Base-by-base conservation (phyloP, 2,113 vertebrate species). In the Sinosuthora webbiana region DNA sequence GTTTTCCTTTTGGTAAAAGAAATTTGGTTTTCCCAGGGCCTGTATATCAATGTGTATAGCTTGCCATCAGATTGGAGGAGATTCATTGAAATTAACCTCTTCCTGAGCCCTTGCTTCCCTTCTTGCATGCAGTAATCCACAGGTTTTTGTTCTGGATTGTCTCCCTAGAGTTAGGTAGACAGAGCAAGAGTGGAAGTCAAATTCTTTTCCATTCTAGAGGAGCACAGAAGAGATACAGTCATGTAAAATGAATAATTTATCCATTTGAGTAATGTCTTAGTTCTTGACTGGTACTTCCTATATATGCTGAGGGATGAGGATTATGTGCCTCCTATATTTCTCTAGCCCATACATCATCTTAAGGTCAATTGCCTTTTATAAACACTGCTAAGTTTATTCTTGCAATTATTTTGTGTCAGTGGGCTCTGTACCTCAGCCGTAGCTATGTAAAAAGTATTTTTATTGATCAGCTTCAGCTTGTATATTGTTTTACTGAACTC, bases 71-170 rank as follows among this genome's bases (percentile, higher is more conserved):
- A 63, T 30, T 89, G 30, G 8, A 89, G 22, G 44, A 69, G 5
- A 39, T 49, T 56, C 3, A 39, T 2, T 42, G 15, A 59, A 84
- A 44, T 47, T 9, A 44, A 5, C 8, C 6, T 60, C 19, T 31
- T 93, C 31, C n/a, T 37, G 20, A 87, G 30, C 13, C 4, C 16
- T 50, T 75, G 7, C 3, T 81, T 78, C 45, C 19, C 39, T 53
- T 47, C 33, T 35, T 90, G 9, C 7, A 7, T 11, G 35, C 35
- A 56, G 4, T 65, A 57, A 10, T 7, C 9, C 41, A 12, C 1
- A 0, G 0, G 2, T 12, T 44, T 45, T 59, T 0, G 2, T 20
- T 59, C 45, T 75, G 55, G 18, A 9, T 13, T 87, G 8, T 17
- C 79, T 89, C 79, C 47, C 44, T 47, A 59, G 35, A 59, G 31